phyloP scores from a whole-genome alignment of 1,140 invertebrate species.

The Mercenaria mercenaria region DNA sequence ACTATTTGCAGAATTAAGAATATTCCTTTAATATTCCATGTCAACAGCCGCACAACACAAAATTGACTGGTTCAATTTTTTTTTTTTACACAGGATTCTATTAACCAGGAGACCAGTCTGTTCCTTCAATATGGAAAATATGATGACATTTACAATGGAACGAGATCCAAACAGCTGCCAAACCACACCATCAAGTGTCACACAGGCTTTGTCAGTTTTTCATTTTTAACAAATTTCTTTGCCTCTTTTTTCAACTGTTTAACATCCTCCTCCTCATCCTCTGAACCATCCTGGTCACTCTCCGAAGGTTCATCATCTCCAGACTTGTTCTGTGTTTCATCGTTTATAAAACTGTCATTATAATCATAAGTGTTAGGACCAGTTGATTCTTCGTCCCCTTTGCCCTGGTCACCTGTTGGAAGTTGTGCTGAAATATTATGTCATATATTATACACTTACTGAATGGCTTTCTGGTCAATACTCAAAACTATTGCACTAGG shows the following conservation, averaged over 20 bases:
- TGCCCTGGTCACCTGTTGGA: slow-evolving; percentile 31
- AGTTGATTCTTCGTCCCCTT: slow-evolving; percentile 73
- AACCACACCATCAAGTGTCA: not conserved
- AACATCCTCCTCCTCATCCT: slow-evolving; percentile 72
- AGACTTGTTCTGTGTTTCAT: slow-evolving; percentile 49
- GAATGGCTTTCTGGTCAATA: too few species aligned
- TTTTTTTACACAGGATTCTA: not conserved
- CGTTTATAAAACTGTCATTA: slow-evolving; percentile 78
- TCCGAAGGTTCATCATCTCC: slow-evolving; percentile 52
- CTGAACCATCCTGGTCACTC: slow-evolving; percentile 66
- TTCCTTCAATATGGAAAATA: not conserved
- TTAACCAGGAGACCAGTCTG: not conserved
- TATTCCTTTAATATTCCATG: too few species aligned
- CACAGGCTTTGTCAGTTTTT: slow-evolving; percentile 67
- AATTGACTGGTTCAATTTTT: not conserved
- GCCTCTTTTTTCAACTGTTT: slow-evolving; percentile 69
- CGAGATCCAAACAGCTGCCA: slow-evolving; percentile 11
- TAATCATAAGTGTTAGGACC: slow-evolving; percentile 76
- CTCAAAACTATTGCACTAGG: too few species aligned
- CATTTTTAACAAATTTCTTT: slow-evolving; percentile 76
- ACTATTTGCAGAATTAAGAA: too few species aligned
- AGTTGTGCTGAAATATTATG: slow-evolving; percentile 33
- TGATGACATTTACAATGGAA: slow-evolving; percentile 26
- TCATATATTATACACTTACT: too few species aligned
- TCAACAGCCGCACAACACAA: too few species aligned